A percentile compares a stretch with the other conserved stretches of the same genome.
These are phyloP conservation scores for Polymixis lichenea DNA, from an alignment of 2,888 invertebrate species.

Conservation along the genomic window DNA sequence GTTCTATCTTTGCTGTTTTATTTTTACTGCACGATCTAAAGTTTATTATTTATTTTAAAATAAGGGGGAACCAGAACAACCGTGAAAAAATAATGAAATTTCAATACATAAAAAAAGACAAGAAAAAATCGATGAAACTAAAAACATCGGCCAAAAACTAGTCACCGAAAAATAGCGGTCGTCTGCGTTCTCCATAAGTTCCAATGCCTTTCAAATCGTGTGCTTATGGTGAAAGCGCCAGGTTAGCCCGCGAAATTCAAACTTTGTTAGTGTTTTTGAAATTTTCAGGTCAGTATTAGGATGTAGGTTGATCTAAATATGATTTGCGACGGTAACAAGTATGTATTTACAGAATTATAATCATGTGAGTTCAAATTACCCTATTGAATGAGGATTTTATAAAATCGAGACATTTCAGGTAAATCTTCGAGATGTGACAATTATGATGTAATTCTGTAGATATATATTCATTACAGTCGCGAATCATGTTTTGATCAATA, in stretches of 20 bases:
- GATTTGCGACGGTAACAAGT: not conserved
- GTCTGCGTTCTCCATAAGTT: constrained; percentile 16
- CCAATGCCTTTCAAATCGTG: constrained; percentile 27
- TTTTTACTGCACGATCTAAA: constrained; percentile 15
- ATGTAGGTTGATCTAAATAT: not conserved
- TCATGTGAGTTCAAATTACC: not conserved
- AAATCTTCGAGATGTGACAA: not conserved
- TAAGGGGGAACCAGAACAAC: not conserved
- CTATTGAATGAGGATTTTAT: not conserved
- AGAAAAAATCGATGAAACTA: not conserved
- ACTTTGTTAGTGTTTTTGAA: not conserved
- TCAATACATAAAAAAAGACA: not conserved
- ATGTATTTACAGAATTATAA: not conserved
- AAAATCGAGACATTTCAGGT: no score
- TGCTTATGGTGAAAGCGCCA: not conserved
- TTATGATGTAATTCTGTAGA: not conserved
- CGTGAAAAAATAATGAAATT: not conserved
- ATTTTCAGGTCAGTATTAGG: not conserved
- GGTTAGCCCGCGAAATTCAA: not conserved
- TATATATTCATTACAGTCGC: not conserved
- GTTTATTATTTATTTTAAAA: not conserved
- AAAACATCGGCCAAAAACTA: not conserved
- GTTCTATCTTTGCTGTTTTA: constrained; percentile 13
- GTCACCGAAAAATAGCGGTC: not conserved
- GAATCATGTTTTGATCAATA: not conserved